Evolutionary conservation across 2,888 invertebrate species (phyloP), one percentile per base, ranked within the genome.

Genomic region (Xanthia togata): DNA sequence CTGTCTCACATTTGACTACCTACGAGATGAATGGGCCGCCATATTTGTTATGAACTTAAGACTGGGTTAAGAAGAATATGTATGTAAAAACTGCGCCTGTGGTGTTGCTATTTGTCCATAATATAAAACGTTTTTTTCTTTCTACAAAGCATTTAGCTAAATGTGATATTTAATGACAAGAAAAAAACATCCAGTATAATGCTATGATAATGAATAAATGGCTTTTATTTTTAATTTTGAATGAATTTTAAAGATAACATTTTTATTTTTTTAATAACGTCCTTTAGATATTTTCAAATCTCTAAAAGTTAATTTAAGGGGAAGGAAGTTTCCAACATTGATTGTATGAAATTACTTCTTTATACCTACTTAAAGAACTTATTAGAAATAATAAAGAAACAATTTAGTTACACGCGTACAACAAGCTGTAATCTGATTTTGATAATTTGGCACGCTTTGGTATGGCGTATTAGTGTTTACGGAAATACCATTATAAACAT

Each of bases 381-480:
- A 9, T 8, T 23, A 50, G 57, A 79, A 50, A 0, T 11, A 59
- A 53, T 44, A 44, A 59, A 65, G 17, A 53, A 55, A 74, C 41
- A 63, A 50, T 57, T 47, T 41, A 8, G 47, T 57, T 53, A 50
- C 14, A 50, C 50, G 20, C 26, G 26, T 62, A 31, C 38, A 68
- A 59, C 35, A 60, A 47, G 5, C 17, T 60, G 63, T 77, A 83
- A 79, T 83, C 68, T 74, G 74, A 71, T 79, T 70, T 64, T 83
- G 79, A 74, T 74, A 71, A 84, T 83, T 74, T 82, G 68, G 75
- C 84, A 79, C 68, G 62, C 74, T 44, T 53, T 57, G 12, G 41
- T 63, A 38, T 63, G 59, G 31, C 59, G 62, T 14, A 20, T 38
- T 63, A 14, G 14, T 73, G 55, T 70, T 76, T 59, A 76, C 69